Evolutionary conservation across 1,140 invertebrate species (phyloP), one percentile per base, ranked within the genome.

Genomic region (Frieseomelitta varia): DNA sequence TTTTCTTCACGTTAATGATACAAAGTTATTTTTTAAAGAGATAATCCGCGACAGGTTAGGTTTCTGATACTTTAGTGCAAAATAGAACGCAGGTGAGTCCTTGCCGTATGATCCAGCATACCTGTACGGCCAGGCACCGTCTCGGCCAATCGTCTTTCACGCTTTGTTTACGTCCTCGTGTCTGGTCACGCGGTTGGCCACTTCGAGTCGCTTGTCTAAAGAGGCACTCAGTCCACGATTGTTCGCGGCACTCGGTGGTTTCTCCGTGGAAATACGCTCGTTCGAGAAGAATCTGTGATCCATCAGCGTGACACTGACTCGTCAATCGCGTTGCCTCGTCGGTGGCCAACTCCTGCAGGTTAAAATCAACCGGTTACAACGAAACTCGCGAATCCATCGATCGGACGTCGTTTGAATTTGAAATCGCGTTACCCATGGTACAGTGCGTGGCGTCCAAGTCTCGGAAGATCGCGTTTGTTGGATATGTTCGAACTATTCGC

Each of bases 111-210:
- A 51, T 39, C 63, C 51, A 39, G 55, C 81, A 79, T 88, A 88
- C 79, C 79, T 72, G 65, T 61, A 63, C 68, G 76, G 79, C 79
- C 89, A 91, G 91, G 85, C 90, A 86, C 81, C 82, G 82, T 72
- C 77, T 85, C 87, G 84, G 81, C 91, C 91, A 92, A 92, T 91
- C 82, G 78, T 84, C 88, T 78, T 80, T 63, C 55, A 83, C 80
- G 86, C 75, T 88, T 83, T 81, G 81, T 88, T 85, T 85, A 82
- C 72, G 87, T 88, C 76, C 87, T 88, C 78, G 79, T 82, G 90
- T 58, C 30, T 39, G 55, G 72, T 68, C 63, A 79, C 56, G 79
- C 58, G 53, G 58, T 71, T 74, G 55, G 81, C 76, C 58, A 58
- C 79, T 56, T 68, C 24, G 87, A 86, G 80, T 86, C 63, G 80